These are phyloP conservation scores for Leptonema lineaticorne DNA, from an alignment of 1,140 invertebrate species.

Conservation along the genomic window DNA sequence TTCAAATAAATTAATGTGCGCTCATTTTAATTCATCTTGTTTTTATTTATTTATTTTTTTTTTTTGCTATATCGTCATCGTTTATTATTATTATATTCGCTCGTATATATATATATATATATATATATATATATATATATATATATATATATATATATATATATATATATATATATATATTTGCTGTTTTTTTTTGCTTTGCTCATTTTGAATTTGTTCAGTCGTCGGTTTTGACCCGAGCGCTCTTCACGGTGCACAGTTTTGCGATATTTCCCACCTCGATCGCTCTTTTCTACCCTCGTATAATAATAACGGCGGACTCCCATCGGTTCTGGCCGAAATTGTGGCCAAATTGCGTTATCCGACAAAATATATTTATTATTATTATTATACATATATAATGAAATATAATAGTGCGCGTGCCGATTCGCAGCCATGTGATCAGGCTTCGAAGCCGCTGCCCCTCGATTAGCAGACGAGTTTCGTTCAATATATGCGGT, in stretches of 20 bases:
- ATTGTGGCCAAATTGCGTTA: conserved; percentile 22
- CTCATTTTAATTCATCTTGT: too few species aligned
- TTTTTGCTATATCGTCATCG: too few species aligned
- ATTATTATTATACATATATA: too few species aligned
- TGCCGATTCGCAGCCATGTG: conserved; percentile 24
- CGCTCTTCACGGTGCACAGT: conserved; percentile 11
- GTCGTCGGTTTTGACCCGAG: neutral
- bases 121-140: neutral
- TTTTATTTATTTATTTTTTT: too few species aligned
- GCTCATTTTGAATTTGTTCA: neutral
- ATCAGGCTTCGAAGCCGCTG: conserved; percentile 9
- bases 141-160: neutral
- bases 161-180: neutral
- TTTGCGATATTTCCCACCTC: neutral
- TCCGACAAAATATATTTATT: too few species aligned
- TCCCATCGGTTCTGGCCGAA: conserved; percentile 6
- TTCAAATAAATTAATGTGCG: too few species aligned
- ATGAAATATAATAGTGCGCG: conserved; percentile 36
- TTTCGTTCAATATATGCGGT: neutral
- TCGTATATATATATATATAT: neutral
- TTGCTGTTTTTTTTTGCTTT: too few species aligned
- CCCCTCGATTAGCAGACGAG: neutral
- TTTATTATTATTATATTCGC: too few species aligned
- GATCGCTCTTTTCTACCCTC: neutral
- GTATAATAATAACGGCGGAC: neutral